phyloP scores from a whole-genome alignment of 2,797 vertebrate genomes.

The Phaenicophaeus curvirostris region DNA sequence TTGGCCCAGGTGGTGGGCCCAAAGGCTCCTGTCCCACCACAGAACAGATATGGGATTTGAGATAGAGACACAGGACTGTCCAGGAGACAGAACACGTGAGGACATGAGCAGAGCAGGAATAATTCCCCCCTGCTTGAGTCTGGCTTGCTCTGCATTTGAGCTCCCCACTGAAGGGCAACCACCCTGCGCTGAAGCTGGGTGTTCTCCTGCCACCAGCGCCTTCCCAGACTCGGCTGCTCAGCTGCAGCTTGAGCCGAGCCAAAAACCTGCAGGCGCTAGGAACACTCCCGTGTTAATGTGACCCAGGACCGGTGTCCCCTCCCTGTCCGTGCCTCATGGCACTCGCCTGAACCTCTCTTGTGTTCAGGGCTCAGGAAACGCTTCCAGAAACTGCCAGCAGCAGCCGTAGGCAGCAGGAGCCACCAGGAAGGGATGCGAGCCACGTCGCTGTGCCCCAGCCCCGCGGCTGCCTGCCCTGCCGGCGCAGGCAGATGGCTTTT shows the following conservation, averaged over 20 bases:
- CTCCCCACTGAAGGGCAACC: not conserved
- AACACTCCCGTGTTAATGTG: accelerated
- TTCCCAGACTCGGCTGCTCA: not conserved
- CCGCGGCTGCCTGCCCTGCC: conserved; percentile 25
- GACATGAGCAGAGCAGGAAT: not conserved
- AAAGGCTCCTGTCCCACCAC: not conserved
- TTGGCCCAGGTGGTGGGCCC: not conserved
- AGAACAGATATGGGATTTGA: not conserved
- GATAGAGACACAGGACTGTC: not conserved
- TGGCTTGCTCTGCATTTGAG: not conserved
- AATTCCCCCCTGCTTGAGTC: not conserved
- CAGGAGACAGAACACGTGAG: not conserved
- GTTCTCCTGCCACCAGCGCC: not conserved
- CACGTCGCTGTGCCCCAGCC: not conserved
- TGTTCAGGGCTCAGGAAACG: accelerated
- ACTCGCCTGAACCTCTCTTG: not conserved
- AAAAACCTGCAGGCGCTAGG: not conserved
- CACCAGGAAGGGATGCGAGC: not conserved
- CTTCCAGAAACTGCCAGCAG: not conserved
- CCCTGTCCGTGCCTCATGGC: not conserved
- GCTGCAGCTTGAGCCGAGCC: not conserved
- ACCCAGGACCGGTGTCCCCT: not conserved
- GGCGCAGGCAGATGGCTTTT: conserved; percentile 60
- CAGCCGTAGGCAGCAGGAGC: not conserved
- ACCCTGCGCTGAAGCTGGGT: not conserved